phyloP scores from a whole-genome alignment of 2,113 vertebrate species.

The Chrysochloris asiatica region DNA sequence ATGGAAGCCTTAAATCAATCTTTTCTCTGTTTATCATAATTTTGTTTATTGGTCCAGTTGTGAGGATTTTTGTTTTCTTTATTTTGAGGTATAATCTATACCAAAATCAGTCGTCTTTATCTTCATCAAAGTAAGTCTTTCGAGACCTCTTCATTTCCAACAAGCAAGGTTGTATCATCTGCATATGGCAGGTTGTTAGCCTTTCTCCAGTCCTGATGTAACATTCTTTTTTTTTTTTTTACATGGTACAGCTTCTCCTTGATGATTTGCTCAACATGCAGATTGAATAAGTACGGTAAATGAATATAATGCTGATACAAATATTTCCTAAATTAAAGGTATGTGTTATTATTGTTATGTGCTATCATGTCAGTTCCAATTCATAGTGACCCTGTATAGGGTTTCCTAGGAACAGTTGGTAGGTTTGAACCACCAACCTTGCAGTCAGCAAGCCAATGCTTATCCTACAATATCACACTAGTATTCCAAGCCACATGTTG shows the following conservation, averaged over 20 bases:
- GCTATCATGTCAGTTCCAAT: too few relatives aligned
- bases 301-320: neutral
- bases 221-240: neutral
- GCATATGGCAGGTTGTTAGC: neutral
- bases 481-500: too few relatives aligned
- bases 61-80: neutral
- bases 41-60: neutral
- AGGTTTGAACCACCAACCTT: too few relatives aligned
- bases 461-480: too few relatives aligned
- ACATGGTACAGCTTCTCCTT: neutral
- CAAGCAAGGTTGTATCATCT: neutral
- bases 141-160: neutral
- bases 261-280: neutral
- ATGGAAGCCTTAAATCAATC: neutral
- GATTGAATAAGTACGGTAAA: neutral
- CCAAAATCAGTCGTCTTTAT: neutral
- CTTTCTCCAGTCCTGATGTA: neutral
- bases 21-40: neutral
- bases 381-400: too few relatives aligned
- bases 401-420: too few relatives aligned
- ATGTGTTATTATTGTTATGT: too few relatives aligned
- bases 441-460: too few relatives aligned
- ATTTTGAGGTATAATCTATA: neutral
- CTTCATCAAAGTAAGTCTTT: neutral
- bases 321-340: too few relatives aligned